Conservation (phyloP, 2,888 invertebrate species). For the Eupithecia insigniata region DNA sequence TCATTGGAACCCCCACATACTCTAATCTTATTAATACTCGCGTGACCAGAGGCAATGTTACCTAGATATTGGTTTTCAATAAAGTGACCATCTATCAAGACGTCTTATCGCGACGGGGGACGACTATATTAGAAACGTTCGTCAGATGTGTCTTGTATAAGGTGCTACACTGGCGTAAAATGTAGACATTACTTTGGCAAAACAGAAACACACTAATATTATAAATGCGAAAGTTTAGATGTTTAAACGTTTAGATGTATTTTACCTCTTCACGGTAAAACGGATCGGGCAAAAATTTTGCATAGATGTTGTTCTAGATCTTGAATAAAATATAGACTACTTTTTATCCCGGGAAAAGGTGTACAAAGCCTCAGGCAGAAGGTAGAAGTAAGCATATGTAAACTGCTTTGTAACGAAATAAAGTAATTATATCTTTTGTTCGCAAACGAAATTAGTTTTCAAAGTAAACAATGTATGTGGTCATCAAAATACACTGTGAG, state of each 20-base stretch:
- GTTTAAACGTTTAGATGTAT: no score
- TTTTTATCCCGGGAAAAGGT: no score
- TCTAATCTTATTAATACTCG: slow-evolving; percentile 66
- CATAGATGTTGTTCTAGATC: no score
- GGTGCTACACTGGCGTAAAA: neutral
- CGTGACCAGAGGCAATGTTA: slow-evolving; percentile 70
- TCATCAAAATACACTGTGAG: neutral
- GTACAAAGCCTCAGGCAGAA: no score
- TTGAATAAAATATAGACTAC: no score
- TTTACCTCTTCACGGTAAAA: no score
- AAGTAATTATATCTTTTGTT: neutral
- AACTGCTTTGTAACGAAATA: no score
- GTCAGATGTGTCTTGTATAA: slow-evolving; percentile 58
- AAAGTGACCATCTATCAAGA: slow-evolving; percentile 79
- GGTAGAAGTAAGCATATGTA: no score
- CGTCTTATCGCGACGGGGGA: slow-evolving; percentile 77
- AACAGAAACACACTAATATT: neutral
- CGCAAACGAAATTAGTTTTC: neutral
- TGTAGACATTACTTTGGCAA: neutral
- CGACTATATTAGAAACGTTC: slow-evolving; percentile 81
- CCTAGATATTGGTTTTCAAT: slow-evolving; percentile 80
- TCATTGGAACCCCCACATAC: slow-evolving; percentile 57
- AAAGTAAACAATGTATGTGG: neutral
- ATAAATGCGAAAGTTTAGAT: no score
- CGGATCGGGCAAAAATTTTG: no score